Evolutionary conservation across 2,888 invertebrate genomes (phyloP).

Genomic region (Pemphredon lugubris): DNA sequence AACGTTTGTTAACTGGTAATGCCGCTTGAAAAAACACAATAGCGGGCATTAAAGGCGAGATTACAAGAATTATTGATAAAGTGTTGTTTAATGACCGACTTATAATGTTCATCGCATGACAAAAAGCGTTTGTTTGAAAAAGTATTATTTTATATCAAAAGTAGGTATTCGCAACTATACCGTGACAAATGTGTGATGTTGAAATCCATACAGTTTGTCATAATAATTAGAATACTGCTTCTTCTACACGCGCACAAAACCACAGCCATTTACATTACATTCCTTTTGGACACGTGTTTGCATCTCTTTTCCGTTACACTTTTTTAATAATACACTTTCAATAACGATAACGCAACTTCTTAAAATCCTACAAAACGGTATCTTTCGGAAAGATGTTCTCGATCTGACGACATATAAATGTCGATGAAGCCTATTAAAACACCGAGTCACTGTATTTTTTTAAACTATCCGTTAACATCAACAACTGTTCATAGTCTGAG

Average conservation of each 20-base stretch:
- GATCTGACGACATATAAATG: not conserved
- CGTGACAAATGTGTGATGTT: constrained; percentile 16
- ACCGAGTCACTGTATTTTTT: constrained; percentile 18
- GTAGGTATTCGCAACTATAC: constrained; percentile 6
- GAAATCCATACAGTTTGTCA: constrained; percentile 23
- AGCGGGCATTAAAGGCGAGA: not conserved
- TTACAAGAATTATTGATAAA: not conserved
- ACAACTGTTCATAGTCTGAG: constrained; percentile 7
- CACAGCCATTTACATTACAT: constrained; percentile 56
- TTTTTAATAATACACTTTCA: constrained; percentile 35
- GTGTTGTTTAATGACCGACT: not conserved
- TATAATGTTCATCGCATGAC: constrained; percentile 6
- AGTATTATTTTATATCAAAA: too few relatives aligned
- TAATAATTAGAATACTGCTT: constrained; percentile 53
- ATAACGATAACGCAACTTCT: not conserved
- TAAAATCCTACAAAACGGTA: not conserved
- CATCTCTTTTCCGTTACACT: constrained; percentile 8
- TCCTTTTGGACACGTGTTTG: constrained; percentile 19
- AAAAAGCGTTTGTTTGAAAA: constrained; percentile 15
- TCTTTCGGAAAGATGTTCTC: not conserved
- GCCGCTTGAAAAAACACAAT: not conserved
- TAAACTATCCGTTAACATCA: constrained; percentile 17
- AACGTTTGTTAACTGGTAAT: not conserved
- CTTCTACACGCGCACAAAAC: constrained; percentile 39
- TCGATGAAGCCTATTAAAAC: constrained; percentile 9